phyloP scores from a whole-genome alignment of 2,113 vertebrate species.

The Cephalopterus ornatus region DNA sequence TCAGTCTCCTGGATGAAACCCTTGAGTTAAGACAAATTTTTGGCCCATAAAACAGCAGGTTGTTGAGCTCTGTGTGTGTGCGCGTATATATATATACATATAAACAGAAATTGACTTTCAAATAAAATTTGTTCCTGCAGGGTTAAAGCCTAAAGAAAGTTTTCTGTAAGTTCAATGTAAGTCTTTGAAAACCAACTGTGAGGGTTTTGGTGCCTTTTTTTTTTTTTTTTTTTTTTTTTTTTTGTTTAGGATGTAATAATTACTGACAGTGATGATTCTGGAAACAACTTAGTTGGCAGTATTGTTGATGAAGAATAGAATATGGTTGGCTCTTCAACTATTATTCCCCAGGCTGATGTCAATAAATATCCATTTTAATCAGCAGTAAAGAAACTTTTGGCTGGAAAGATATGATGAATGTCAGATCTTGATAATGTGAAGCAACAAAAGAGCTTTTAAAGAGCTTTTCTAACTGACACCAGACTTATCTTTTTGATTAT shows the following conservation, averaged over 20 bases:
- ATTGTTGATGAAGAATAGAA: slow-evolving; percentile 59
- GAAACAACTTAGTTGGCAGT: slow-evolving; percentile 64
- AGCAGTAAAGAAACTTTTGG: slow-evolving; percentile 59
- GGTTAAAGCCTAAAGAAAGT: slow-evolving; percentile 15
- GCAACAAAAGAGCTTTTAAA: slow-evolving; percentile 50
- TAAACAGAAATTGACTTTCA: slow-evolving; percentile 25
- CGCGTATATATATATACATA: neutral
- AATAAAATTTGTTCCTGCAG: slow-evolving; percentile 17
- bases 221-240: neutral
- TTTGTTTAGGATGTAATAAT: slow-evolving; percentile 61
- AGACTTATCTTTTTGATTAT: slow-evolving; percentile 53
- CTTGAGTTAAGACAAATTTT: neutral
- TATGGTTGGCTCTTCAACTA: slow-evolving; percentile 55
- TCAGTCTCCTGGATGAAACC: neutral
- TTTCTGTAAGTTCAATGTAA: slow-evolving; percentile 20
- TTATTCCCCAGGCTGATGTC: slow-evolving; percentile 57
- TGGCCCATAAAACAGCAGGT: neutral
- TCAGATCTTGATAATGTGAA: slow-evolving; percentile 56
- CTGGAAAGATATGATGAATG: slow-evolving; percentile 46
- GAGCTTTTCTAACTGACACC: neutral
- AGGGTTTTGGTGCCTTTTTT: neutral
- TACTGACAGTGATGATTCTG: slow-evolving; percentile 58
- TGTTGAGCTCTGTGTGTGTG: neutral
- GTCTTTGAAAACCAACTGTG: slow-evolving; percentile 39
- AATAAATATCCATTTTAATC: slow-evolving; percentile 67